phyloP scores from a whole-genome alignment of 2,797 vertebrate genomes.

The Liparis tanakae region DNA sequence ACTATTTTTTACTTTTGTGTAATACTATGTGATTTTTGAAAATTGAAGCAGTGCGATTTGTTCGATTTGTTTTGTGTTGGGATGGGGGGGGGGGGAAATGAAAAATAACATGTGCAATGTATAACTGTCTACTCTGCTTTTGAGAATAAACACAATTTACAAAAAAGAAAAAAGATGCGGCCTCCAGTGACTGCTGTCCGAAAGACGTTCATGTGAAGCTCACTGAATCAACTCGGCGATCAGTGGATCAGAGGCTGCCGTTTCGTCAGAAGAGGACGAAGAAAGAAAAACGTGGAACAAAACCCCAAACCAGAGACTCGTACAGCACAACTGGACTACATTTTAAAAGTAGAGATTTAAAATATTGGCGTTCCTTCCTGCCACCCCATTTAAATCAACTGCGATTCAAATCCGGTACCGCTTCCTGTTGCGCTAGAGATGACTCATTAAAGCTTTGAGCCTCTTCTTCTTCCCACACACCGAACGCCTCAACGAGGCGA shows the following conservation, averaged over 20 bases:
- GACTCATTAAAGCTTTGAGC: not conserved
- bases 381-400: not conserved
- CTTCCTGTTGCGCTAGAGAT: not conserved
- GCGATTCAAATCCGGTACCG: not conserved
- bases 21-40: too few relatives aligned
- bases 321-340: not conserved
- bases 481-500: conserved; percentile 7
- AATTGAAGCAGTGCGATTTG: too few relatives aligned
- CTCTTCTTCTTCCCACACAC: conserved; percentile 5
- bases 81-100: too few relatives aligned
- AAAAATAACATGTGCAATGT: too few relatives aligned
- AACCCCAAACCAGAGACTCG: not conserved
- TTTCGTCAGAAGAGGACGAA: not conserved
- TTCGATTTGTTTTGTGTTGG: too few relatives aligned
- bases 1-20: too few relatives aligned
- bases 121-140: too few relatives aligned
- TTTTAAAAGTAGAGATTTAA: not conserved
- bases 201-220: conserved; percentile 2
- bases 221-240: not conserved
- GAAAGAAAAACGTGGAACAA: not conserved
- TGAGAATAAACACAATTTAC: too few relatives aligned
- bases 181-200: not conserved
- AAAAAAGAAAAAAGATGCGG: too few relatives aligned
- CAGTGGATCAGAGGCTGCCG: not conserved
- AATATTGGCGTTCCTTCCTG: not conserved